Evolutionary conservation across 2,113 vertebrate species (phyloP).

Genomic region (Aplodontia rufa): DNA sequence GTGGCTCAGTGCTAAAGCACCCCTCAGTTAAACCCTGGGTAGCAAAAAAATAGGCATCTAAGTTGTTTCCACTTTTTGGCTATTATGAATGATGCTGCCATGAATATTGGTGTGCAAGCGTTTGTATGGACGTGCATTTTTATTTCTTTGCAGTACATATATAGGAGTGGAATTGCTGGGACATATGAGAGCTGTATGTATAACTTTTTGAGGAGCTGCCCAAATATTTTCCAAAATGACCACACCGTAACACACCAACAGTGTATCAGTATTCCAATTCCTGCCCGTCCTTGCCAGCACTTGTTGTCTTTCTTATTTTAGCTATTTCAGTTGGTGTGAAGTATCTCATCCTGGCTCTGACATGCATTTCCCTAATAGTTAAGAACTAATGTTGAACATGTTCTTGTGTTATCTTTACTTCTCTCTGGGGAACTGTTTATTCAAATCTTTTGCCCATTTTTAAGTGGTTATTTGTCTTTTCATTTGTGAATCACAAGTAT

Average conservation of each 20-base stretch:
- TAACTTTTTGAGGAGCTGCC: slow-evolving; percentile 4
- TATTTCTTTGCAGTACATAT: not conserved
- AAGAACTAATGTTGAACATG: not conserved
- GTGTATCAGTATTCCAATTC: not conserved
- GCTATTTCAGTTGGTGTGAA: not conserved
- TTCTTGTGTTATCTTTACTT: slow-evolving; percentile 23
- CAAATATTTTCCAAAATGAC: not conserved
- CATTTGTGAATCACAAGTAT: not conserved
- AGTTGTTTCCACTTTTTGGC: not conserved
- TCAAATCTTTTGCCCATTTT: slow-evolving; percentile 1
- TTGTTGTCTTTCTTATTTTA: not conserved
- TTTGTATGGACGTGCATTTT: not conserved
- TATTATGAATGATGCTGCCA: not conserved
- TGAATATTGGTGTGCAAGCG: not conserved
- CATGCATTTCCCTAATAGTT: not conserved
- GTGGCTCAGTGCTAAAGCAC: too few species aligned
- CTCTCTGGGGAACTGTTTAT: not conserved
- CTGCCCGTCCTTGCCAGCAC: not conserved
- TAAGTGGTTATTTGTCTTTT: not conserved
- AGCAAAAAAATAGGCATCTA: not conserved
- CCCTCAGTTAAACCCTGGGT: too few species aligned
- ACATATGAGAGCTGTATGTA: not conserved
- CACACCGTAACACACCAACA: not conserved
- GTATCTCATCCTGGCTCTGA: not conserved
- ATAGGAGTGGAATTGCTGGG: not conserved